These are phyloP conservation scores for Herminia tarsipennalis DNA, from an alignment of 2,888 invertebrate species.

Conservation along the genomic window DNA sequence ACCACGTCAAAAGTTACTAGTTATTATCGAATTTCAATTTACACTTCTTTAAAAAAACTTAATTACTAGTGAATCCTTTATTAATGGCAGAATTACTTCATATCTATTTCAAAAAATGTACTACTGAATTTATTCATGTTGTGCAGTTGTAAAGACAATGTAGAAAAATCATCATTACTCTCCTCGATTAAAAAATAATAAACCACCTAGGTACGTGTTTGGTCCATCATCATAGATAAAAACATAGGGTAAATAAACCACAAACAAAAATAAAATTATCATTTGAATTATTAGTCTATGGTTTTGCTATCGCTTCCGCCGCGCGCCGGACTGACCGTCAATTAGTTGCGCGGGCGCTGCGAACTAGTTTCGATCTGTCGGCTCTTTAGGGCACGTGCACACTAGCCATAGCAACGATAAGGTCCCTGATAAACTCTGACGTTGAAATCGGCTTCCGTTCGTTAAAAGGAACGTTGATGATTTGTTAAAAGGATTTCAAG, in stretches of 20 bases:
- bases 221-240: not conserved
- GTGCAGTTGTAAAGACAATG: no score
- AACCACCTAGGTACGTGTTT: no score
- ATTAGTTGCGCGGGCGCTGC: conserved; percentile 77
- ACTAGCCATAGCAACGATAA: conserved; percentile 30
- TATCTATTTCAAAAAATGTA: no score
- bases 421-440: conserved; percentile 31
- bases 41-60: no score
- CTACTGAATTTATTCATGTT: no score
- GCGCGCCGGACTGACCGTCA: conserved; percentile 60
- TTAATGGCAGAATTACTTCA: no score
- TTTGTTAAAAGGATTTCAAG: not conserved
- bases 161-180: no score
- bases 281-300: conserved; percentile 22
- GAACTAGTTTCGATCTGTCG: conserved; percentile 68
- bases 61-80: no score
- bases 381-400: conserved; percentile 51
- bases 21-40: no score
- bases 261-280: conserved; percentile 7
- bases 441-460: conserved; percentile 32
- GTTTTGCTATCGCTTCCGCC: conserved; percentile 64
- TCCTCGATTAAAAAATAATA: no score
- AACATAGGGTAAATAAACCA: no score
- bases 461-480: conserved; percentile 1
- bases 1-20: no score